Percentiles rank a stretch among this genome's conserved stretches.
These are phyloP conservation scores for Cotesia vestalis DNA, from an alignment of 1,140 invertebrate species.

Conservation along the genomic window DNA sequence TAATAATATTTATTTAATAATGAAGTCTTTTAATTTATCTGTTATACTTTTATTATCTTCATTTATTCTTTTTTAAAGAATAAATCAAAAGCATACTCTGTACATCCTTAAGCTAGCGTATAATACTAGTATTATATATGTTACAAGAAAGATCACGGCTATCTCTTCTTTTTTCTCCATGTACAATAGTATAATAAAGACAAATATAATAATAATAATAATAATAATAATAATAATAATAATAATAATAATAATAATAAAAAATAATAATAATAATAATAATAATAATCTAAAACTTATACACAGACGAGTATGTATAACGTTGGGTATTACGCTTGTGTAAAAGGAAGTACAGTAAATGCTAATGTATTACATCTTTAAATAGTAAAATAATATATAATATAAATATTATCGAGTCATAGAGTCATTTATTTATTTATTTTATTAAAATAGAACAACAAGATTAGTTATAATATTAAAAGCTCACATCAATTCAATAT, in stretches of 20 bases:
- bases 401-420: no score
- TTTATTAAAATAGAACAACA: no score
- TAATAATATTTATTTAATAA: background rate
- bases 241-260: no score
- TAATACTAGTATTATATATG: slow-evolving; percentile 38
- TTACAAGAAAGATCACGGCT: slow-evolving; percentile 37
- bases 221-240: no score
- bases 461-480: no score
- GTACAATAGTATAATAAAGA: no score
- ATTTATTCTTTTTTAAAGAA: slow-evolving; percentile 13
- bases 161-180: no score
- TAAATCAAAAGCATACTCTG: slow-evolving; percentile 1
- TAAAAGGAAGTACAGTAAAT: background rate
- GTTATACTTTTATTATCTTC: background rate
- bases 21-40: slow-evolving; percentile 4
- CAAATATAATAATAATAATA: no score
- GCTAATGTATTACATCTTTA: background rate
- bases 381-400: background rate
- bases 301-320: slow-evolving; percentile 51
- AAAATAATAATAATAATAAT: no score
- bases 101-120: slow-evolving; percentile 21
- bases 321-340: slow-evolving; percentile 36
- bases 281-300: no score
- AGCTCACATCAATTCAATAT: no score
- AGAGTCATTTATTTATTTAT: background rate